These are phyloP conservation scores for Platerodrilus igneus DNA, from an alignment of 2,888 invertebrate genomes.

Conservation along the genomic window DNA sequence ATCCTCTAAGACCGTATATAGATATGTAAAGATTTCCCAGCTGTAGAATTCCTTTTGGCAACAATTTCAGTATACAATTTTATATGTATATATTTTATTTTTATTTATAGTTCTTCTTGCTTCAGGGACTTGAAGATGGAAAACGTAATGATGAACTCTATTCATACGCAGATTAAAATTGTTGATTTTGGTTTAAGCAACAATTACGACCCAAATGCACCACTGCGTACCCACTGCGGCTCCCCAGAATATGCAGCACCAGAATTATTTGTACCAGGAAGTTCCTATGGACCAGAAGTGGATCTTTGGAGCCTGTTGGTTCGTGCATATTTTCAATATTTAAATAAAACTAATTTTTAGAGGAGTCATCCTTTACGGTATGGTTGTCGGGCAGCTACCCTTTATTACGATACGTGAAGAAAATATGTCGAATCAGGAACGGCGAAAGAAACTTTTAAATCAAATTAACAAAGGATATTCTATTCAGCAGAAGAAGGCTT, in stretches of 20 bases:
- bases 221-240: constrained; percentile 71
- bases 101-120: constrained; percentile 31
- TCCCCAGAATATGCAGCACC: constrained; percentile 78
- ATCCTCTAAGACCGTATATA: too few species aligned
- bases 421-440: constrained; percentile 50
- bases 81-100: too few species aligned
- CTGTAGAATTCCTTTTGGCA: too few species aligned
- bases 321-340: constrained; percentile 16
- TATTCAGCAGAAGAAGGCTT: constrained; percentile 53
- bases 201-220: constrained; percentile 55
- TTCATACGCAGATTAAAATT: constrained; percentile 66
- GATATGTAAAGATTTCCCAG: too few species aligned
- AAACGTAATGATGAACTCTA: constrained; percentile 67
- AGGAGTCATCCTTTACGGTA: constrained; percentile 70
- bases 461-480: constrained; percentile 65
- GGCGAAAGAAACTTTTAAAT: constrained; percentile 58
- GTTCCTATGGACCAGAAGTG: constrained; percentile 69
- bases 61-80: too few species aligned
- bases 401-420: constrained; percentile 49
- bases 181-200: constrained; percentile 76
- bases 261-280: constrained; percentile 65
- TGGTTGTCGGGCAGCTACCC: constrained; percentile 68
- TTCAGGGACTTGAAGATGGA: constrained; percentile 74
- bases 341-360: constrained; percentile 44
- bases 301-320: constrained; percentile 74